Percentiles rank a stretch among this genome's conserved stretches.
Evolutionary conservation across 2,888 invertebrate species (phyloP).

Genomic region (Perizoma affinitatum): DNA sequence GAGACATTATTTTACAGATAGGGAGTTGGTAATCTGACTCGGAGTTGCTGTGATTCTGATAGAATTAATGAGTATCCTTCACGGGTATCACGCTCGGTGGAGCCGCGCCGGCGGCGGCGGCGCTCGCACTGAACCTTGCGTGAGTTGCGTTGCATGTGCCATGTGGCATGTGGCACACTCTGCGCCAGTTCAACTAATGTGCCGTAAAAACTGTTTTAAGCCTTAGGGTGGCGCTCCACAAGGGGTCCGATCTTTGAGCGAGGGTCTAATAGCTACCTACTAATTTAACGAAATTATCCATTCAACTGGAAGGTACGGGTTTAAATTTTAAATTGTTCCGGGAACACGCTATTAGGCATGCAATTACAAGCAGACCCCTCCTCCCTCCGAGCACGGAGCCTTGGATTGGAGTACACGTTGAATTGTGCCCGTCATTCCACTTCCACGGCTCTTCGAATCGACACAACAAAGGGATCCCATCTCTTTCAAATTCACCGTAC

Average conservation of each 20-base stretch:
- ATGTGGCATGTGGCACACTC: conserved; percentile 5
- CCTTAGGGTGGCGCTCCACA: conserved; percentile 22
- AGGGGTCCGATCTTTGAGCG: conserved; percentile 9
- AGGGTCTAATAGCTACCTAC: conserved; percentile 14
- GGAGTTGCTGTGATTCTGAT: neutral
- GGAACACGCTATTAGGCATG: conserved; percentile 19
- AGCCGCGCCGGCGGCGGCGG: too few species aligned
- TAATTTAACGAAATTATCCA: conserved; percentile 23
- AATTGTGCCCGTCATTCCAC: conserved; percentile 15
- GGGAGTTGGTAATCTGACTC: too few species aligned
- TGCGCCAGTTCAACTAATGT: conserved; percentile 10
- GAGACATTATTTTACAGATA: too few species aligned
- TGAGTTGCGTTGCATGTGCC: neutral
- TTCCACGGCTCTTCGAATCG: neutral
- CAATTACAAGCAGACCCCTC: conserved; percentile 11
- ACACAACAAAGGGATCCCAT: neutral
- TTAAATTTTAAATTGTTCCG: conserved; percentile 20
- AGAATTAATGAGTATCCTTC: neutral
- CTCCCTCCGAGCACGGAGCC: neutral
- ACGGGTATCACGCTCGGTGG: neutral
- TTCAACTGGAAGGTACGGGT: conserved; percentile 24
- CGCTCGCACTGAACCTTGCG: neutral
- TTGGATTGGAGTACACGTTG: neutral
- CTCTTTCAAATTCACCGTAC: neutral
- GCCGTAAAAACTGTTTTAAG: conserved; percentile 22